A percentile compares a stretch with the other conserved stretches of the same genome.
Conservation (phyloP, 2,113 vertebrate species). For the Phyllopteryx taeniolatus region DNA sequence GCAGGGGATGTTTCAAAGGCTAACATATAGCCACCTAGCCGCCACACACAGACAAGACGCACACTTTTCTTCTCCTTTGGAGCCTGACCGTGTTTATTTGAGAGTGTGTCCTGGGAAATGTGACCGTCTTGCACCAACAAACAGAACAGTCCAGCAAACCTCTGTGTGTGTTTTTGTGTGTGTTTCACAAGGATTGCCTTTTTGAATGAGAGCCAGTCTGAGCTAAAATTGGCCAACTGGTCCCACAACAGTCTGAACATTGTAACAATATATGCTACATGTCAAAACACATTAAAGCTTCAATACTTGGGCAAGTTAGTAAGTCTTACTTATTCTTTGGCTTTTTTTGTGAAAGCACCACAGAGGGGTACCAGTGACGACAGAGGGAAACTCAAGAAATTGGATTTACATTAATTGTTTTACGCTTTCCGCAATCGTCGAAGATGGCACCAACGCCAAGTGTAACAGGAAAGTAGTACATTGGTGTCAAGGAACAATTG, state of each 20-base stretch:
- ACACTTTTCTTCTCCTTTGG: slow-evolving; percentile 32
- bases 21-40: slow-evolving; percentile 4
- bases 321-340: not conserved
- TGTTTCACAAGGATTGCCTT: not conserved
- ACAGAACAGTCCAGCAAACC: slow-evolving; percentile 45
- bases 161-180: slow-evolving; percentile 18
- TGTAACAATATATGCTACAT: not conserved
- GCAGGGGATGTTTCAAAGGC: no score
- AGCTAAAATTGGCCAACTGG: not conserved
- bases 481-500: not conserved
- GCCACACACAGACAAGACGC: slow-evolving; percentile 7
- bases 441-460: not conserved
- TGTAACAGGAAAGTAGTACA: no score
- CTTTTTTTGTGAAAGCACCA: not conserved
- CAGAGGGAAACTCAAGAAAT: not conserved
- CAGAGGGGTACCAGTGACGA: not conserved
- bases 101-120: slow-evolving; percentile 66
- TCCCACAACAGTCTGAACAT: not conserved
- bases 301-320: not conserved
- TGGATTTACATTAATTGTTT: not conserved
- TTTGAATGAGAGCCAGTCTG: not conserved
- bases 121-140: slow-evolving; percentile 64
- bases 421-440: not conserved
- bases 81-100: slow-evolving; percentile 66
- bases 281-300: not conserved